These are phyloP conservation scores for Noctua janthe DNA, from an alignment of 2,888 invertebrate genomes.

Conservation along the genomic window DNA sequence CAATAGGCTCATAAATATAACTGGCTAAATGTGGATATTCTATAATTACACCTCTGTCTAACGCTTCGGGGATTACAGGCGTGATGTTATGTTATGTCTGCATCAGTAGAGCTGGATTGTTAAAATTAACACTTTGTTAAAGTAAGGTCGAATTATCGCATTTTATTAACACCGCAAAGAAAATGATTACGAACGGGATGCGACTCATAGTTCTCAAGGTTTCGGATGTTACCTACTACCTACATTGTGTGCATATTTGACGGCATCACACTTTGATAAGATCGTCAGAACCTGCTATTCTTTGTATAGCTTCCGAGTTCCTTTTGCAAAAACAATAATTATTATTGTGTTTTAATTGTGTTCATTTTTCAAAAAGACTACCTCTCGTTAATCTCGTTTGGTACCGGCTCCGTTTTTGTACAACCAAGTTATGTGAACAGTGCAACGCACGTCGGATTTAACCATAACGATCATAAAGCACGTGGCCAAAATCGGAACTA, in stretches of 20 bases:
- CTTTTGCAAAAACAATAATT: conserved; percentile 5
- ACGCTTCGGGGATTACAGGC: background rate
- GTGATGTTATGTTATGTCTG: background rate
- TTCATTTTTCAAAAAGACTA: background rate
- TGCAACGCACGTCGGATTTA: background rate
- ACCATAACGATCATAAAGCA: background rate
- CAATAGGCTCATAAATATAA: background rate
- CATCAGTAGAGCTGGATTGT: background rate
- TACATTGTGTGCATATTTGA: conserved; percentile 27
- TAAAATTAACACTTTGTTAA: conserved; percentile 2
- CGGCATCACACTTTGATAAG: conserved; percentile 24
- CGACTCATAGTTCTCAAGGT: conserved; percentile 26
- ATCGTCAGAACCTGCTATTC: conserved; percentile 8
- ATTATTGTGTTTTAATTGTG: conserved; percentile 8
- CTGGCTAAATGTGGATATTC: background rate
- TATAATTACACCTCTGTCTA: background rate
- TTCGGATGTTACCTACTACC: background rate
- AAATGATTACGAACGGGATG: conserved; percentile 28
- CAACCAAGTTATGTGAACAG: background rate
- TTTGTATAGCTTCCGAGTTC: conserved; percentile 38
- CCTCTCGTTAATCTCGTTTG: no score
- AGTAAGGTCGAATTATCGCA: conserved; percentile 28
- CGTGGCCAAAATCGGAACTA: background rate
- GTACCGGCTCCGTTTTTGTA: background rate
- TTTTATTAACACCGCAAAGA: conserved; percentile 34